These are phyloP conservation scores for Pipra filicauda DNA, from an alignment of 2,113 vertebrate species.

Conservation along the genomic window DNA sequence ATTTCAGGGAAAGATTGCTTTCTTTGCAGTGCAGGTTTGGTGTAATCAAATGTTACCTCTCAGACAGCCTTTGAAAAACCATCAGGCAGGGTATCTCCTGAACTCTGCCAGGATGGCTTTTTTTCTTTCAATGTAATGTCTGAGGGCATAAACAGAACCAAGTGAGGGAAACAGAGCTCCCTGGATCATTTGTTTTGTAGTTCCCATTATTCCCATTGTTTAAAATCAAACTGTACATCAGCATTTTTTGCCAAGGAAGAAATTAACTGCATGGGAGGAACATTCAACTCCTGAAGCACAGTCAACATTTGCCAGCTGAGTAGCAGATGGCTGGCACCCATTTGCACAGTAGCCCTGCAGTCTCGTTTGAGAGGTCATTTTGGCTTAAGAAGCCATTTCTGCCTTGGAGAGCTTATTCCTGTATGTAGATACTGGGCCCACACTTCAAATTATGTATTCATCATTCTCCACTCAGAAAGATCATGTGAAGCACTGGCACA, in stretches of 20 bases:
- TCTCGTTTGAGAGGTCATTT: neutral
- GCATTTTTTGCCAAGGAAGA: neutral
- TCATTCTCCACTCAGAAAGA: neutral
- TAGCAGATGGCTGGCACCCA: constrained; percentile 35
- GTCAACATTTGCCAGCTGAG: constrained; percentile 6
- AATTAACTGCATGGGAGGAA: neutral
- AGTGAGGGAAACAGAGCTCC: neutral
- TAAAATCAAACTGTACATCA: neutral
- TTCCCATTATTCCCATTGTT: neutral
- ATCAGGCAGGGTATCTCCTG: neutral
- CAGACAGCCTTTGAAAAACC: neutral
- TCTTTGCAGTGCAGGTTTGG: neutral
- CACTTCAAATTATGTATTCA: neutral
- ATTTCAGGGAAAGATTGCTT: neutral
- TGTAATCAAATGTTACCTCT: neutral
- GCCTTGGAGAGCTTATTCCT: neutral
- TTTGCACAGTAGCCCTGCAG: neutral
- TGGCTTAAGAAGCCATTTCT: neutral
- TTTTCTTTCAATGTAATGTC: neutral
- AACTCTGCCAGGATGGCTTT: neutral
- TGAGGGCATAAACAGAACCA: neutral
- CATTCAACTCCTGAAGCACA: neutral
- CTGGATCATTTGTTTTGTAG: neutral
- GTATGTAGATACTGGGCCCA: neutral
- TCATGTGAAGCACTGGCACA: neutral